Conservation (phyloP, 2,888 invertebrate genomes). For the Strigamia transsilvanica region DNA sequence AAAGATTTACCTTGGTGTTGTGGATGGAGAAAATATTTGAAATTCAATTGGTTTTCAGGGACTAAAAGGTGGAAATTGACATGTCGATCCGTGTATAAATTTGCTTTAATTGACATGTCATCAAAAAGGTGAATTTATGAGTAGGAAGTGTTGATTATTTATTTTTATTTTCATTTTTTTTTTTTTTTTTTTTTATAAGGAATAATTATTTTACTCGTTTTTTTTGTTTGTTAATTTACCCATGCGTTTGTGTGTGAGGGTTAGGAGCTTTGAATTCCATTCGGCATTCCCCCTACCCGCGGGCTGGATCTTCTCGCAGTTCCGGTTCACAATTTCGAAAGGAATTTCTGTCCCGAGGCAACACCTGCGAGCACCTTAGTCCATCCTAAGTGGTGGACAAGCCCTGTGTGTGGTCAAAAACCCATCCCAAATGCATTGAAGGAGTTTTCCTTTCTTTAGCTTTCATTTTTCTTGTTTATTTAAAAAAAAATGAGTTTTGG, state of each 20-base stretch:
- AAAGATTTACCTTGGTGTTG: background rate
- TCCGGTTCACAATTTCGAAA: constrained; percentile 41
- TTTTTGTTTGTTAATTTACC: background rate
- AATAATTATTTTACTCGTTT: background rate
- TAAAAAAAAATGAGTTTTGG: background rate
- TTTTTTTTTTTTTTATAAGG: background rate
- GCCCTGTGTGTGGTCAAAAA: constrained; percentile 45
- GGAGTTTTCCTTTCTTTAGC: constrained; percentile 17
- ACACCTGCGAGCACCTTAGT: constrained; percentile 47
- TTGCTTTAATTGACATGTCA: background rate
- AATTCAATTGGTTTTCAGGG: no score
- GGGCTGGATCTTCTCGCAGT: constrained; percentile 43
- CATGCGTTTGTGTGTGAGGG: background rate
- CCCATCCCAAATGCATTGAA: constrained; percentile 40
- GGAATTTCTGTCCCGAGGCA: constrained; percentile 44
- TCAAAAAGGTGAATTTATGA: background rate
- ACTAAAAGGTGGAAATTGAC: background rate
- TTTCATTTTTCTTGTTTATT: background rate
- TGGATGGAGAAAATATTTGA: no score
- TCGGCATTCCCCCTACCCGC: constrained; percentile 43
- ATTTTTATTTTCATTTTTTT: no score
- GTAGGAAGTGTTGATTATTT: background rate
- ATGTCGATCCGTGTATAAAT: background rate
- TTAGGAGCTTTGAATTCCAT: constrained; percentile 26
- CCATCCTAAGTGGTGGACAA: constrained; percentile 45